Base-by-base conservation (phyloP, 2,888 invertebrate species). In the Tipula vernalis region DNA sequence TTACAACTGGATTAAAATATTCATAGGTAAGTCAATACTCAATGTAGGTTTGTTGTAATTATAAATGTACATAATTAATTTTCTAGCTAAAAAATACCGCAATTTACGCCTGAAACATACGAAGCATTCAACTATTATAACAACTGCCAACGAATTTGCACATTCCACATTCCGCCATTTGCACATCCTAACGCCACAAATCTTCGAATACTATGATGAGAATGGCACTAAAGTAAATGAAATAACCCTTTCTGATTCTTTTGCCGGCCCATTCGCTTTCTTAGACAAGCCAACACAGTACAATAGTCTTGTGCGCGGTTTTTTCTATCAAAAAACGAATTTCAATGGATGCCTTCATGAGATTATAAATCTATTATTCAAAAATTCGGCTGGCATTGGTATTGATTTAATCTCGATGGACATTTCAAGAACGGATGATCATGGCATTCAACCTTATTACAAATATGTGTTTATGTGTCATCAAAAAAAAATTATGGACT, bases 341-440 rank as follows among this genome's bases (percentile, higher is more conserved):
- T 84, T 84, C 84, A 84, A 84, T 84, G 84, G 84, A 84, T 84
- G 84, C 15, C 41, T 84, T 15, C 3, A n/a, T 84, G 84, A 84
- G 6, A n/a, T 84, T 39, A 39, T 84, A 15, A 84, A 84, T 41
- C 36, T 15, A 5, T 41, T 84, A n/a, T 84, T 84, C 10, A 84
- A 84, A 84, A 84, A 84, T 41, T 15, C 39, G 5, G 5, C 5
- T 15, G 84, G 39, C 15, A 39, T 84, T 84, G 84, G 84, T 39
- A 39, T 39, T n/a, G 84, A 84, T 39, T 39, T 84, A 84, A 39
- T 84, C 8, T 84, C 84, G 15, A 39, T 39, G n/a, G 84, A 84
- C 41, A 41, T 84, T 39, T 15, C 36, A 84, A 84, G 84, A 84
- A 41, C 5, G 2, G 41, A 41, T 39, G 84, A 84, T 41, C 41